Evolutionary conservation across 1,140 invertebrate species (phyloP).

Genomic region (Odontomachus brunneus): DNA sequence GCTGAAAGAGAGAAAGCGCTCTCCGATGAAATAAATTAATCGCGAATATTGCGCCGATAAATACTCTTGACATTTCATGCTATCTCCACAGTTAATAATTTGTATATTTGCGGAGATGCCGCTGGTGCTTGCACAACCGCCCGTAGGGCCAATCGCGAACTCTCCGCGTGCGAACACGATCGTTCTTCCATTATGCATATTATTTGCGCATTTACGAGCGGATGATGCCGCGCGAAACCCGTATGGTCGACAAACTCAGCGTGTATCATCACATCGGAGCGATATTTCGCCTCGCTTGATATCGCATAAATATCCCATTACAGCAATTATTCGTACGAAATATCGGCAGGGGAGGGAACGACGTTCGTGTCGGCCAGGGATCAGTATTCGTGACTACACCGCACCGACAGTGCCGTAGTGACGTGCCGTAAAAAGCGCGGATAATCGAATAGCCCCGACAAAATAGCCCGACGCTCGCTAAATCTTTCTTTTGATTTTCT

Average conservation of each 20-base stretch:
- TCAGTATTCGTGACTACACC: too few species aligned
- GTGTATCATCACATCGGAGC: background rate
- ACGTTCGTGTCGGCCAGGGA: too few species aligned
- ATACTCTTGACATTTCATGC: constrained; percentile 52
- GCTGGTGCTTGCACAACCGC: constrained; percentile 32
- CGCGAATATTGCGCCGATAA: constrained; percentile 52
- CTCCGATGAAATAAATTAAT: constrained; percentile 53
- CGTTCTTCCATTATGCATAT: constrained; percentile 34
- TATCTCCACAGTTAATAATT: constrained; percentile 55
- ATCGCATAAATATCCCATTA: constrained; percentile 8
- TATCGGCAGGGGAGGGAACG: background rate
- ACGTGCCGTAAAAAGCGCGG: background rate
- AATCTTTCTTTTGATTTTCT: constrained; percentile 78
- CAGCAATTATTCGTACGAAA: background rate
- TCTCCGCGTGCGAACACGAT: constrained; percentile 3
- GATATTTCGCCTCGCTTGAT: constrained; percentile 22
- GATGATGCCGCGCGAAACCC: constrained; percentile 27
- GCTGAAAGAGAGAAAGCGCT: background rate
- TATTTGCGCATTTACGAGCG: constrained; percentile 43
- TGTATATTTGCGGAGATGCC: constrained; percentile 51
- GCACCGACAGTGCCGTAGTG: too few species aligned
- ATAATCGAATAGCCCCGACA: constrained; percentile 26
- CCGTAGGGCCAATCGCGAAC: constrained; percentile 13
- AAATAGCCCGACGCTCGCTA: constrained; percentile 31
- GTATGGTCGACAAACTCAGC: constrained; percentile 12